phyloP scores from a whole-genome alignment of 2,797 vertebrate species.

The Sternarchorhynchus goeldii region DNA sequence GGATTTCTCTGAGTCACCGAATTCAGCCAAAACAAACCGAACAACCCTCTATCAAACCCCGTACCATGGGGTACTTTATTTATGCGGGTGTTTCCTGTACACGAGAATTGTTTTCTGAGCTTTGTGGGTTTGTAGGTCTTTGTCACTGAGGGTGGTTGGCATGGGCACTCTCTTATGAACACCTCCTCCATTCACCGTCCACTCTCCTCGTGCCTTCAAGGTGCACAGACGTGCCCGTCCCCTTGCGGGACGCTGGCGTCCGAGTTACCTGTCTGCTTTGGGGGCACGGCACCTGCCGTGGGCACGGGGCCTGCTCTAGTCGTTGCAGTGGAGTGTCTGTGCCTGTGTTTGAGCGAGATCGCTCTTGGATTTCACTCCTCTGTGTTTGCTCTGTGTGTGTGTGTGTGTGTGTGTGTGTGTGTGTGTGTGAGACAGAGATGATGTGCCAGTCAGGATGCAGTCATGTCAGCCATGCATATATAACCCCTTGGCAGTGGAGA shows the following conservation, averaged over 20 bases:
- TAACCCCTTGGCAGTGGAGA: conserved; percentile 47
- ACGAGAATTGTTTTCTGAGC: too few species aligned
- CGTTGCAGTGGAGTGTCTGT: neutral
- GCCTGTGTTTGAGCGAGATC: neutral
- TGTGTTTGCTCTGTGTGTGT: conserved; percentile 13
- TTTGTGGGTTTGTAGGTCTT: too few species aligned
- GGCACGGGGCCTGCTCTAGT: neutral
- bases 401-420: conserved; percentile 11
- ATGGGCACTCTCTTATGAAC: too few species aligned
- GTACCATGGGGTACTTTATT: neutral
- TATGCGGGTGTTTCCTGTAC: neutral
- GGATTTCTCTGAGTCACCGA: neutral
- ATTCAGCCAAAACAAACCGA: neutral
- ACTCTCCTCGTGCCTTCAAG: conserved; percentile 20
- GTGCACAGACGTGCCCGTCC: neutral
- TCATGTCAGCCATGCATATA: conserved; percentile 43
- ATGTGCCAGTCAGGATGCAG: conserved; percentile 47
- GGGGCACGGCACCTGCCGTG: neutral
- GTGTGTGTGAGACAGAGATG: neutral
- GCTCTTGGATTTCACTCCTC: conserved; percentile 6
- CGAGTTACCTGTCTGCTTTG: conserved; percentile 8
- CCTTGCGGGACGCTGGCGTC: neutral
- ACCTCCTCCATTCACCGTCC: neutral
- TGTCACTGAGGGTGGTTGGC: too few species aligned
- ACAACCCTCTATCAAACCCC: neutral